A percentile compares a stretch with the other conserved stretches of the same genome.
Evolutionary conservation across 1,140 invertebrate species (phyloP).

Genomic region (Pantala flavescens): DNA sequence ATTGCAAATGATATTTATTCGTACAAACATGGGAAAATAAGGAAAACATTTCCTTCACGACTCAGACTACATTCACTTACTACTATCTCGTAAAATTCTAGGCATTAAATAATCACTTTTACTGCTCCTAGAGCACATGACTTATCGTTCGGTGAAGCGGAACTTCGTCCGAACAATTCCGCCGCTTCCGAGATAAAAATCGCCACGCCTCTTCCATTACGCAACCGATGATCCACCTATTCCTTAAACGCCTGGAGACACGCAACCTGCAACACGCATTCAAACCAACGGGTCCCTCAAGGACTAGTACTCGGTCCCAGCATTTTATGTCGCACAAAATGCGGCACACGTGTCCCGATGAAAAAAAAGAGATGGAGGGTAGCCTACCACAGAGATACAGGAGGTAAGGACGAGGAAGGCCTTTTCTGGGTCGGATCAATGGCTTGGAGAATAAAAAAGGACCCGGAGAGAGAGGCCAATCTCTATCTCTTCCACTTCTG

Average conservation of each 20-base stretch:
- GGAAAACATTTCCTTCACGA: no score
- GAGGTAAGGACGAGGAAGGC: background rate
- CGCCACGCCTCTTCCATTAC: no score
- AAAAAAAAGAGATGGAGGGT: background rate
- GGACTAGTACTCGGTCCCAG: background rate
- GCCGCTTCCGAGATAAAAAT: no score
- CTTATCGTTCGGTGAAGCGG: no score
- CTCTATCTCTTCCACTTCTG: background rate
- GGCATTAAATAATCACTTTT: no score
- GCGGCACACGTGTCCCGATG: background rate
- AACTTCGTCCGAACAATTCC: no score
- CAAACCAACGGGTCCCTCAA: background rate
- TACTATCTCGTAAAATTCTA: no score
- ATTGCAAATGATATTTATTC: no score
- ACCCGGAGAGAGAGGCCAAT: background rate
- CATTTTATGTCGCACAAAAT: background rate
- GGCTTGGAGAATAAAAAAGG: background rate
- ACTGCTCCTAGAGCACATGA: no score
- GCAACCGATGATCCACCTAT: no score
- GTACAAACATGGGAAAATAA: no score
- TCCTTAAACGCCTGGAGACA: background rate
- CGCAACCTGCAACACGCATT: background rate
- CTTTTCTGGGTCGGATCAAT: slow-evolving; percentile 4
- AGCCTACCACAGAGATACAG: background rate
- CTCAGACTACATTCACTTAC: no score